Evolutionary conservation across 1,140 invertebrate species (phyloP), one percentile per base, ranked within the genome.

Genomic region (Hyles euphorbiae): DNA sequence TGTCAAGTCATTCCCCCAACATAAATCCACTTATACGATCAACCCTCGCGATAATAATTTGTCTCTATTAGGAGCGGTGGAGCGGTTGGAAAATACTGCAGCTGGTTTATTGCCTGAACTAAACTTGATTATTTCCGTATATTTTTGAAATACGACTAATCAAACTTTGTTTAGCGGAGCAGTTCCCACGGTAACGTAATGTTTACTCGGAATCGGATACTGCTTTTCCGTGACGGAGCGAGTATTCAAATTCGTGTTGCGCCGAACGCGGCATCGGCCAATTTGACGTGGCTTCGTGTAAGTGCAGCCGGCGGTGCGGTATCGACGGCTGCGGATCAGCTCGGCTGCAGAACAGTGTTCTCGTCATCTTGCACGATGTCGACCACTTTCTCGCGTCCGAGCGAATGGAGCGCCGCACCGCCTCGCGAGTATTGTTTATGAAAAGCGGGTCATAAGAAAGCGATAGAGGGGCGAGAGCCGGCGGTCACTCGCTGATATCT

Each of bases 381-480:
- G 80, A 69, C 76, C 70, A 82, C 81, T 87, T 86, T 86, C 84
- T 78, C 79, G 79, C 61, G 67, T 67, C 66, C 63, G 53, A 66
- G 66, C 75, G 72, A 78, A 66, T 68, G 75, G 70, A 61, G 65
- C 70, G 69, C 56, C 51, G 65, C 70, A 68, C 56, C 51, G 63
- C 67, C 74, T 72, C 67, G 77, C 74, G 78, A 81, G 82, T 86
- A 85, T 86, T 87, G 83, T 87, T 87, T 84, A 78, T 76, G 78
- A 87, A 85, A 87, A 87, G 81, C 74, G 81, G 84, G 84, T 86
- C 84, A 87, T 72, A 87, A 84, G 84, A 87, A 87, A 87, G 82
- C 79, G 74, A 80, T 74, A 72, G 76, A 73, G 75, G 69, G 70
- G 67, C 65, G 71, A 65, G 62, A 53, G 60, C 65, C 65, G 63